phyloP scores from a whole-genome alignment of 2,888 invertebrate species.

The Argyresthia goedartella region DNA sequence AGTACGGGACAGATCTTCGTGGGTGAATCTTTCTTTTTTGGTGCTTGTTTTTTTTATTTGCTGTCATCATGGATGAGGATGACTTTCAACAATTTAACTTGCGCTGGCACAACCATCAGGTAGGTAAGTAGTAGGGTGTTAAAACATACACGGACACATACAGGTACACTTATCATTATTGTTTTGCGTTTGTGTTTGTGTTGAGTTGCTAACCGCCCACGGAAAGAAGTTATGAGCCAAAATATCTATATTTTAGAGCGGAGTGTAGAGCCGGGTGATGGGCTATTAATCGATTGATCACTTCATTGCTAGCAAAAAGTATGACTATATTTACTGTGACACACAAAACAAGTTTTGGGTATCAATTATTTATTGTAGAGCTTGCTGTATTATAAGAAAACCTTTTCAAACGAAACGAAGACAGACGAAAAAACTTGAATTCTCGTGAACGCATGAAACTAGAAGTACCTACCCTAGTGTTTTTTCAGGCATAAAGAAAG shows the following conservation, averaged over 20 bases:
- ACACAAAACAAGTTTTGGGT: no score
- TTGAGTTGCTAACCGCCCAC: background rate
- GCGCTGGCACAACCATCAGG: constrained; percentile 88
- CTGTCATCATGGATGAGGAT: constrained; percentile 66
- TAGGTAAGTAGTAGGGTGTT: constrained; percentile 62
- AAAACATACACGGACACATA: constrained; percentile 34
- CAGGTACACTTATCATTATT: constrained; percentile 12
- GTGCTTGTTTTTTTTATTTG: constrained; percentile 18
- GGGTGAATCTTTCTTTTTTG: background rate
- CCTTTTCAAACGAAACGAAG: no score
- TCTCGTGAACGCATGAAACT: no score
- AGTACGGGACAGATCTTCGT: constrained; percentile 20
- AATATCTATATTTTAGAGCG: background rate
- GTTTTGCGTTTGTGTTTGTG: background rate
- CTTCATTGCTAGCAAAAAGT: no score
- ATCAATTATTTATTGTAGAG: no score
- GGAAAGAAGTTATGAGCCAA: constrained; percentile 1
- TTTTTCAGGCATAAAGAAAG: no score
- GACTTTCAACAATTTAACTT: constrained; percentile 84
- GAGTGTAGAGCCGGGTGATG: no score
- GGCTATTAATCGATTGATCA: no score
- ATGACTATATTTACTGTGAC: no score
- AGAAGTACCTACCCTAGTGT: no score
- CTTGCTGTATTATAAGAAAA: no score
- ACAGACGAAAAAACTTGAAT: no score